Evolutionary conservation across 2,888 invertebrate genomes (phyloP).

Genomic region (Drosophila greeni): DNA sequence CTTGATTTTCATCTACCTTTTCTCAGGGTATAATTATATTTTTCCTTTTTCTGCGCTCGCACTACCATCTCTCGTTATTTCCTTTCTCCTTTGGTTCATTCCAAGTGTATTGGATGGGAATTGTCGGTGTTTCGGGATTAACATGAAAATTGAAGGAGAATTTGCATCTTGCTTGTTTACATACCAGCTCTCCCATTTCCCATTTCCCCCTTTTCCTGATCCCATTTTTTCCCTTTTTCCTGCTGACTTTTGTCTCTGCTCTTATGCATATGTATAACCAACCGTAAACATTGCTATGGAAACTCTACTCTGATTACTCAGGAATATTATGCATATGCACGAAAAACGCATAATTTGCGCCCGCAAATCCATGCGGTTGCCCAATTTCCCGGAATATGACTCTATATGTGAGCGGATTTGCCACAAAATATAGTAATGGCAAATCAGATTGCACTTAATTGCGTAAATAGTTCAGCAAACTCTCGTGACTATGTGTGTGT

Average conservation of each 20-base stretch:
- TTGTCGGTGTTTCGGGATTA: slow-evolving; percentile 58
- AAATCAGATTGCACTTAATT: slow-evolving; percentile 21
- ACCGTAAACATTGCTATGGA: slow-evolving; percentile 4
- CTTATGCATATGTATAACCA: slow-evolving; percentile 7
- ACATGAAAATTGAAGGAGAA: slow-evolving; percentile 57
- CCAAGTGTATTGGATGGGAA: slow-evolving; percentile 51
- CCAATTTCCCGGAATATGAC: slow-evolving; percentile 15
- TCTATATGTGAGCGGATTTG: slow-evolving; percentile 10
- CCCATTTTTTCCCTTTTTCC: slow-evolving; percentile 5
- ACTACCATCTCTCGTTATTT: slow-evolving; percentile 16
- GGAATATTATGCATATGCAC: slow-evolving; percentile 15
- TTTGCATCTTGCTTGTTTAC: slow-evolving; percentile 59
- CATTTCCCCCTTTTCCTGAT: slow-evolving; percentile 1
- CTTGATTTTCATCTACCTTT: not conserved
- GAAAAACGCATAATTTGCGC: slow-evolving; percentile 16
- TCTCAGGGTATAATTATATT: slow-evolving; percentile 21
- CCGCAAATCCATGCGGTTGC: slow-evolving; percentile 12
- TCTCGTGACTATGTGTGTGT: slow-evolving; percentile 7
- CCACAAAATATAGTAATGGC: not conserved
- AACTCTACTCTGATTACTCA: slow-evolving; percentile 14
- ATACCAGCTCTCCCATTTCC: slow-evolving; percentile 15
- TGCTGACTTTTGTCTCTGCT: slow-evolving; percentile 17
- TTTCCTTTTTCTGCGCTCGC: not conserved
- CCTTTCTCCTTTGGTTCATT: slow-evolving; percentile 4
- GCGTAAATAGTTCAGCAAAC: slow-evolving; percentile 22